These are phyloP conservation scores for Stenurella melanura DNA, from an alignment of 2,888 invertebrate genomes.

Conservation along the genomic window DNA sequence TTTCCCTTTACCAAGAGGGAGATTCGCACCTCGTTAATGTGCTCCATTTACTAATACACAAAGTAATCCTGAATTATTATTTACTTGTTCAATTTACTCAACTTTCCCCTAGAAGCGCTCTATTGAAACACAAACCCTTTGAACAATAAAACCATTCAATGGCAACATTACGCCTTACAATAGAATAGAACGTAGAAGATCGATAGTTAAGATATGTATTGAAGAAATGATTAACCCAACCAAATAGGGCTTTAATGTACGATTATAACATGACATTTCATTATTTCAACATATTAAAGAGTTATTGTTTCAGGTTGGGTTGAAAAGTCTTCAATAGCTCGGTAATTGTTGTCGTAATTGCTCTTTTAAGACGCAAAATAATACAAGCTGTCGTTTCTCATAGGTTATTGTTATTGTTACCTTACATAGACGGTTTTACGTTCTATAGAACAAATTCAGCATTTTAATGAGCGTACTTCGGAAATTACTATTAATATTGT, in stretches of 20 bases:
- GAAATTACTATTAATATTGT: too few species aligned
- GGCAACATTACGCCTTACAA: conserved; percentile 26
- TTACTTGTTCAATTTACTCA: not conserved
- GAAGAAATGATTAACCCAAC: not conserved
- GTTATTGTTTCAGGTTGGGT: not conserved
- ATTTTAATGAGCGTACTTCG: too few species aligned
- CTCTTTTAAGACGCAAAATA: not conserved
- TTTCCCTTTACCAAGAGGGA: too few species aligned
- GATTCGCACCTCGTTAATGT: not conserved
- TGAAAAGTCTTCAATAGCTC: not conserved
- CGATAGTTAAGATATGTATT: conserved; percentile 14
- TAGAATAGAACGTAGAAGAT: conserved; percentile 13
- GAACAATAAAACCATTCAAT: conserved; percentile 28
- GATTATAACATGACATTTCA: conserved; percentile 10
- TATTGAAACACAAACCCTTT: conserved; percentile 11
- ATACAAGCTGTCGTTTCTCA: not conserved
- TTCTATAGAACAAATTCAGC: not conserved
- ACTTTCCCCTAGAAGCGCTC: not conserved
- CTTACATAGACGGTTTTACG: not conserved
- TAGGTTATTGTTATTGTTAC: not conserved
- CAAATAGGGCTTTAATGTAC: conserved; percentile 7
- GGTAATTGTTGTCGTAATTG: not conserved
- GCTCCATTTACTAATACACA: not conserved
- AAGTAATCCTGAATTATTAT: not conserved
- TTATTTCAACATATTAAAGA: conserved; percentile 23